These are phyloP conservation scores for Phragmatobia fuliginosa DNA, from an alignment of 2,888 invertebrate genomes.

Conservation along the genomic window DNA sequence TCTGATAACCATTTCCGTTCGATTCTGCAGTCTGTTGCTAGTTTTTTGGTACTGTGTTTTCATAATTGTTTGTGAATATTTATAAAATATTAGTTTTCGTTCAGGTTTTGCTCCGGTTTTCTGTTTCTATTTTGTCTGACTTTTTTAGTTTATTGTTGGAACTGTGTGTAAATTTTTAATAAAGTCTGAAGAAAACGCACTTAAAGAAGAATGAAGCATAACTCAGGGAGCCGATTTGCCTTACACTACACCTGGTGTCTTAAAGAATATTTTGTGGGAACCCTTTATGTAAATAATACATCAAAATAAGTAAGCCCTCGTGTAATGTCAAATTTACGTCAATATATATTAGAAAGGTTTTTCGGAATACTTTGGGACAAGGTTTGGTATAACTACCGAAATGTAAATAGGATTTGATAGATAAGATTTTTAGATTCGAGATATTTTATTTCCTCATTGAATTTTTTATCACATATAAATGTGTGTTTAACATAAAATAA, in stretches of 20 bases:
- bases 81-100: not conserved
- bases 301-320: constrained; percentile 15
- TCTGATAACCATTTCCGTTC: constrained; percentile 4
- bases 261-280: constrained; percentile 29
- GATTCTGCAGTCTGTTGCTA: constrained; percentile 11
- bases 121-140: not conserved
- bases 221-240: constrained; percentile 20
- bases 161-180: constrained; percentile 28
- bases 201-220: constrained; percentile 19
- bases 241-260: constrained; percentile 31
- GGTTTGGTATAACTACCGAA: not conserved
- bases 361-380: not conserved
- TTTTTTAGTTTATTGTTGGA: not conserved
- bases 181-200: constrained; percentile 36
- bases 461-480: not conserved
- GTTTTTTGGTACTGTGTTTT: not conserved
- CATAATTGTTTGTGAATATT: not conserved
- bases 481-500: not conserved
- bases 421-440: not conserved
- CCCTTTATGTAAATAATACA: constrained; percentile 27
- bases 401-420: not conserved
- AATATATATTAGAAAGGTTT: constrained; percentile 4
- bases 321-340: constrained; percentile 11
- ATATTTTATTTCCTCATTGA: not conserved
- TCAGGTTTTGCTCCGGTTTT: not conserved